A percentile compares a stretch with the other conserved stretches of the same genome.
phyloP scores from a whole-genome alignment of 2,113 vertebrate species.

The Chlorodrepanis virens region DNA sequence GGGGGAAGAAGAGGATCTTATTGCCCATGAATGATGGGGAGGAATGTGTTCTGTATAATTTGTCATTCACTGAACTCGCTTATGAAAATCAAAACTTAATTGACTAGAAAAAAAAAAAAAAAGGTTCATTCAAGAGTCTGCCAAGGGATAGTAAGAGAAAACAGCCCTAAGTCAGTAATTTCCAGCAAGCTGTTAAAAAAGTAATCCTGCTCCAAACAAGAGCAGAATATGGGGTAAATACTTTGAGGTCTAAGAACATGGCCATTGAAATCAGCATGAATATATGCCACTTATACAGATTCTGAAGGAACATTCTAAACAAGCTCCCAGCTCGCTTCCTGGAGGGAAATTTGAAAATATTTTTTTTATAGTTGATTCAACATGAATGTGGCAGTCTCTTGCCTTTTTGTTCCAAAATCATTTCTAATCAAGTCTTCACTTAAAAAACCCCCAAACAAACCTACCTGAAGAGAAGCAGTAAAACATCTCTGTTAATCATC shows the following conservation, averaged over 20 bases:
- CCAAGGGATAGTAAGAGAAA: background rate
- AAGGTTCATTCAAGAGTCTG: background rate
- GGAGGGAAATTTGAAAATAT: background rate
- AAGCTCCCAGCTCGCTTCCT: background rate
- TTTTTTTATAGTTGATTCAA: background rate
- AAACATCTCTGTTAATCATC: background rate
- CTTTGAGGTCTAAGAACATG: fast-evolving
- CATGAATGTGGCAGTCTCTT: background rate
- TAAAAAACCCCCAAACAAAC: background rate
- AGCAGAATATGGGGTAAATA: background rate
- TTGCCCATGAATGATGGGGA: background rate
- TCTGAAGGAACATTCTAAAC: background rate
- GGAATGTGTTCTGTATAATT: background rate
- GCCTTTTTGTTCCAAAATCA: background rate
- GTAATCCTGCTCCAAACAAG: background rate
- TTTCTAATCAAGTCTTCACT: background rate
- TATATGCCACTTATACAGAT: fast-evolving
- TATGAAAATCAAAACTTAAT: background rate
- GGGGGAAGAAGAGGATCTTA: background rate
- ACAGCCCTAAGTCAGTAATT: background rate
- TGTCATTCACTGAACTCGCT: background rate
- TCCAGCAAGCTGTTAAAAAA: background rate
- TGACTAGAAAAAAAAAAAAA: background rate
- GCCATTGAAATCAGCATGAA: background rate
- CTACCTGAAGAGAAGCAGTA: background rate